Base-by-base conservation (phyloP, 2,888 invertebrate genomes). In the Eilema caniola region DNA sequence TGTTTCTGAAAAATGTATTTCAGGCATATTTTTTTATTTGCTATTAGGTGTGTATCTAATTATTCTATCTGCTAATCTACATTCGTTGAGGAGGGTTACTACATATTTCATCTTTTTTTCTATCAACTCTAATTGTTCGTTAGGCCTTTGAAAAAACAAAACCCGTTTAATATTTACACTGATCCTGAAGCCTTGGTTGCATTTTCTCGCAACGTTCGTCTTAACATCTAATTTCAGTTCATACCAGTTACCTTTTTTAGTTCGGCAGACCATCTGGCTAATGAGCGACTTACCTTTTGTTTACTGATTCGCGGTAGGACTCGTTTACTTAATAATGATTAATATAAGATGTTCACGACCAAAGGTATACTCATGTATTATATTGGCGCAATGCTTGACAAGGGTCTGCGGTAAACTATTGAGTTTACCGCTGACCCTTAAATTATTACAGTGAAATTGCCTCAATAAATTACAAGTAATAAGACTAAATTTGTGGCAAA, bases 1-100 rank as follows among this genome's bases (percentile, higher is more conserved):
- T 37, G 33, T 65, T 12, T 33, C 53, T 56, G 65, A 47, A 28
- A 62, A 64, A 63, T 62, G 7, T 57, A 57, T 24, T 20, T 12
- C n/a, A n/a, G n/a, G n/a, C n/a, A n/a, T n/a, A n/a, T n/a, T n/a
- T n/a, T n/a, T n/a, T n/a, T n/a, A n/a, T n/a, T n/a, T n/a, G n/a
- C n/a, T n/a, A n/a, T n/a, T n/a, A n/a, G n/a, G n/a, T n/a, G n/a
- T n/a, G n/a, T n/a, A n/a, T n/a, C n/a, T n/a, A n/a, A n/a, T n/a
- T n/a, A n/a, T n/a, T n/a, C n/a, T n/a, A n/a, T n/a, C n/a, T n/a
- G n/a, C n/a, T n/a, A n/a, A n/a, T n/a, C n/a, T n/a, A n/a, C n/a
- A n/a, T n/a, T n/a, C n/a, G n/a, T n/a, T n/a, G n/a, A n/a, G n/a
- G n/a, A n/a, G n/a, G n/a, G n/a, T n/a, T 4, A 8, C 31, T 33